A percentile compares a stretch with the other conserved stretches of the same genome.
Evolutionary conservation across 2,888 invertebrate species (phyloP).

Genomic region (Erannis defoliaria): DNA sequence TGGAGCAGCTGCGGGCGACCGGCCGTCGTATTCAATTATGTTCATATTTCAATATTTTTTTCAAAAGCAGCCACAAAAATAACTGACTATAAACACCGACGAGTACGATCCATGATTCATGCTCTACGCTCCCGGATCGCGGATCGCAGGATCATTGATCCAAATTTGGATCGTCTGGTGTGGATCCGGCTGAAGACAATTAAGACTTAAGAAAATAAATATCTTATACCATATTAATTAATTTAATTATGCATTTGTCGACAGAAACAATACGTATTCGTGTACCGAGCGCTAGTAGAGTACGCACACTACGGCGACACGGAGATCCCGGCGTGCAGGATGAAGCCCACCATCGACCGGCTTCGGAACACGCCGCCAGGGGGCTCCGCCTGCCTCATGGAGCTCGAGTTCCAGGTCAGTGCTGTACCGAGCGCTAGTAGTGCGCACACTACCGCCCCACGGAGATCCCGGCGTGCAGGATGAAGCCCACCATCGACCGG

Average conservation of each 20-base stretch:
- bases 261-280: conserved; percentile 98
- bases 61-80: too few species aligned
- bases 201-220: too few species aligned
- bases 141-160: too few species aligned
- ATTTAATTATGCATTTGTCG: conserved; percentile 2
- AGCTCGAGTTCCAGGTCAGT: conserved; percentile 94
- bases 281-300: conserved; percentile 97
- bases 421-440: conserved; percentile 91
- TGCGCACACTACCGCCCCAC: conserved; percentile 97
- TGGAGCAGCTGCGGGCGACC: conserved; percentile 94
- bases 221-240: too few species aligned
- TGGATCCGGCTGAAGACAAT: too few species aligned
- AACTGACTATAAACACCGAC: too few species aligned
- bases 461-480: conserved; percentile 91
- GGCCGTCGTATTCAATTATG: conserved; percentile 96
- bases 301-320: conserved; percentile 97
- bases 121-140: too few species aligned
- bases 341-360: conserved; percentile 91
- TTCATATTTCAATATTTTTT: too few species aligned
- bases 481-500: conserved; percentile 91
- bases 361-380: conserved; percentile 91
- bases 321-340: conserved; percentile 91
- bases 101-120: too few species aligned
- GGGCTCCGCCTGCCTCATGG: conserved; percentile 91
- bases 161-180: too few species aligned